phyloP scores from a whole-genome alignment of 2,113 vertebrate species.

The Upupa epops region DNA sequence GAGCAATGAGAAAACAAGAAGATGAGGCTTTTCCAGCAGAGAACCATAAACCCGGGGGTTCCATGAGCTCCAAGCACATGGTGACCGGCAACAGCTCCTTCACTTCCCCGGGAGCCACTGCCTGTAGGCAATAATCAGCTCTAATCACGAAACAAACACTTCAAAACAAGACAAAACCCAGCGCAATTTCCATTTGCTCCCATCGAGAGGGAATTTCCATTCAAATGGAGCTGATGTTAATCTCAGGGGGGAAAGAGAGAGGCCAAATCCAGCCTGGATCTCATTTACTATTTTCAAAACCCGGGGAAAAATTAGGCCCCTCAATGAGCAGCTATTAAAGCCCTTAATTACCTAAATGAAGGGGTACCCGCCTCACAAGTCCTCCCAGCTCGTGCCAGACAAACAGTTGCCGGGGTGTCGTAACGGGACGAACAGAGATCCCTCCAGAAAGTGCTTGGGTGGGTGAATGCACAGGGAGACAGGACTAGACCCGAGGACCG shows the following conservation, averaged over 20 bases:
- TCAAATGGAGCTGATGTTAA: conserved; percentile 28
- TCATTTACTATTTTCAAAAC: conserved; percentile 46
- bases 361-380: not conserved
- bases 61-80: not conserved
- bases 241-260: not conserved
- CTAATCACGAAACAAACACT: not conserved
- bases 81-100: not conserved
- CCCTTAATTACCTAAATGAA: conserved; percentile 47
- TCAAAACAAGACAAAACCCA: accelerated
- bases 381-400: not conserved
- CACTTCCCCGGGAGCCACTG: not conserved
- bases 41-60: not conserved
- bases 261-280: not conserved
- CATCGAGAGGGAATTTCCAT: conserved; percentile 1
- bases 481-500: not conserved
- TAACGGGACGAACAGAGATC: not conserved
- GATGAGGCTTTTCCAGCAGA: not conserved
- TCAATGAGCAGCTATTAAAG: conserved; percentile 7
- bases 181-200: not conserved
- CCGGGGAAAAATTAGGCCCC: conserved; percentile 6
- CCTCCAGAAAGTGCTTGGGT: not conserved
- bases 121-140: not conserved
- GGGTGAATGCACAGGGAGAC: not conserved
- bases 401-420: not conserved
- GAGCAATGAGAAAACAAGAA: not conserved